A percentile compares a stretch with the other conserved stretches of the same genome.
Conservation (phyloP, 2,888 invertebrate species). For the Drosophila anomalata region DNA sequence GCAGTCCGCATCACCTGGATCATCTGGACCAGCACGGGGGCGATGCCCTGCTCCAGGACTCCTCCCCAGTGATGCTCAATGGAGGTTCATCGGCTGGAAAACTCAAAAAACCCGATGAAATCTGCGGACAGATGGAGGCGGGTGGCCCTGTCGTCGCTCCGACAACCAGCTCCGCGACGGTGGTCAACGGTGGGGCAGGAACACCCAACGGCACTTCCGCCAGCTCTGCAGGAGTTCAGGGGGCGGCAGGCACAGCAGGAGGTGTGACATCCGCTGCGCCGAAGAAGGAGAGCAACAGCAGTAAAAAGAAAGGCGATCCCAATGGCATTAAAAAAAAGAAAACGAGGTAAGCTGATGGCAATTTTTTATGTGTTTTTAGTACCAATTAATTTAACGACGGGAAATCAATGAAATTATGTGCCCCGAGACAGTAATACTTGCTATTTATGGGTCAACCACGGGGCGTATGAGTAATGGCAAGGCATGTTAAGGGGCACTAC, state of each 20-base stretch:
- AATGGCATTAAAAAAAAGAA: conserved; percentile 96
- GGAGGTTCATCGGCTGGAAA: conserved; percentile 48
- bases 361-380: conserved; percentile 17
- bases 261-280: conserved; percentile 30
- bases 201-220: conserved; percentile 48
- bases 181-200: conserved; percentile 10
- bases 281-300: conserved; percentile 87
- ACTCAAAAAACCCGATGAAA: conserved; percentile 70
- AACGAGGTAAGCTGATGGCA: conserved; percentile 88
- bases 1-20: conserved; percentile 75
- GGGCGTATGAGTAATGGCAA: conserved; percentile 60
- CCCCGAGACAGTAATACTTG: conserved; percentile 22
- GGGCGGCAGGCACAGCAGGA: conserved; percentile 21
- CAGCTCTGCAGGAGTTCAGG: conserved; percentile 23
- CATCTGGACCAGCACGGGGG: conserved; percentile 45
- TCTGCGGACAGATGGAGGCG: conserved; percentile 66
- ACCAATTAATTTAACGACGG: conserved; percentile 71
- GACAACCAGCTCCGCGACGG: conserved; percentile 10
- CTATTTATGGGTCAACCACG: conserved; percentile 26
- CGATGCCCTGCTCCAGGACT: conserved; percentile 39
- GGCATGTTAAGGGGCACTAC: background rate
- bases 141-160: conserved; percentile 12
- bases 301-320: conserved; percentile 91
- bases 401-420: conserved; percentile 77
- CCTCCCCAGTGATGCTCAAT: conserved; percentile 39